Base-by-base conservation (phyloP, 2,113 vertebrate genomes). In the Seriola dumerili region DNA sequence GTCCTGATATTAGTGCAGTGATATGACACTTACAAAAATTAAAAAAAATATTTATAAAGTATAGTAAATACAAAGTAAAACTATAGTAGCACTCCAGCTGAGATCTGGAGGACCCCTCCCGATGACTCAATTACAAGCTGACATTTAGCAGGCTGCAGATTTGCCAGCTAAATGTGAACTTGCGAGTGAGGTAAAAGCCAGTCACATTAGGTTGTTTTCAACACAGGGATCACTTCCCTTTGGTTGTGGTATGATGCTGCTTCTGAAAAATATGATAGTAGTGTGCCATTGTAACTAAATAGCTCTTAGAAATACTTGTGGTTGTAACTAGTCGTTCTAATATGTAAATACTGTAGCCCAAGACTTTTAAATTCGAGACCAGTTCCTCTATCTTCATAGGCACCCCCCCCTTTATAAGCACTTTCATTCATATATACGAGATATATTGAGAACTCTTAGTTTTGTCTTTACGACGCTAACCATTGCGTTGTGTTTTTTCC, bases 111-210 rank as follows among this genome's bases (percentile, higher is more conserved):
- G 36, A 34, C 52, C 65, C 29, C 21, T 54, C 25, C 52, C 0
- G 2, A 65, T 83, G 25, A 50, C 21, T 81, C 68, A 66, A 29
- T 75, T 67, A 84, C 46, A 70, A 25, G 63, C 2, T 81, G 73
- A 89, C 81, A 88, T 86, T 84, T 84, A 77, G 46, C 32, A 57
- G 25, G 52, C 69, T 44, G 65, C 38, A 76, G 32, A 70, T 63
- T 70, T 38, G 3, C 12, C n/a, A 55, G 46, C 44, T 72, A 72
- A 72, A 83, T 42, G 34, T 61, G 54, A 50, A 72, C 73, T 16
- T 46, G 44, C n/a, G 5, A 62, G 32, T 46, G 34, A 38, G 55
- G 40, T 44, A 65, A 5, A 25, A 52, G 36, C 8, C 36, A 55
- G 21, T 58, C 55, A 70, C 46, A 63, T 17, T 34, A 32, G 38